A percentile compares a stretch with the other conserved stretches of the same genome.
phyloP scores from a whole-genome alignment of 2,888 invertebrate species.

The Oligia strigilis region DNA sequence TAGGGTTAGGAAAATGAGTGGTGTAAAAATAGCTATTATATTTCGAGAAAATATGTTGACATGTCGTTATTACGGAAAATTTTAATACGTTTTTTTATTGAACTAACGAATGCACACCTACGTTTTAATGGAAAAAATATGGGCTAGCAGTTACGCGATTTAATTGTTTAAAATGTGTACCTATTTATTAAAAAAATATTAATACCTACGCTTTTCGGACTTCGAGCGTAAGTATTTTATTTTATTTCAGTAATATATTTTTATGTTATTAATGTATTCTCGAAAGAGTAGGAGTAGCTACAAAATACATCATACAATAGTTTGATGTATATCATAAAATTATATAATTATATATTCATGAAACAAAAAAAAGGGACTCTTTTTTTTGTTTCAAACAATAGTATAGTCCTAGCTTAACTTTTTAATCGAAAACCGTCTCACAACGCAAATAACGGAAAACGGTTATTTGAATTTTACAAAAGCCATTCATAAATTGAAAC shows the following conservation, averaged over 20 bases:
- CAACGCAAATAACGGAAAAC: not conserved
- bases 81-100: not conserved
- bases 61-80: not conserved
- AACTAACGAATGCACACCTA: not conserved
- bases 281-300: not conserved
- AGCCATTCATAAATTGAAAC: not conserved
- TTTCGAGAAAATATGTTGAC: conserved; percentile 14
- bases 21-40: conserved; percentile 15
- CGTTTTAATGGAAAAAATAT: not conserved
- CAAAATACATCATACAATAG: not conserved
- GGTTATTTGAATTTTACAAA: not conserved
- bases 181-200: not conserved
- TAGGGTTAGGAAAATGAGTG: conserved; percentile 25
- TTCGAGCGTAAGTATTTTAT: not conserved
- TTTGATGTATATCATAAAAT: too few species aligned
- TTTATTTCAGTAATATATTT: not conserved
- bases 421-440: not conserved
- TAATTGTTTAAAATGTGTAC: too few species aligned
- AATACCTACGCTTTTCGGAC: not conserved
- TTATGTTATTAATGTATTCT: not conserved
- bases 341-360: too few species aligned
- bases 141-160: not conserved
- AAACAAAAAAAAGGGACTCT: too few species aligned
- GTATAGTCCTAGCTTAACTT: not conserved
- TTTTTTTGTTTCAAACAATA: too few species aligned